phyloP scores from a whole-genome alignment of 1,140 invertebrate species.

The Thaumatotibia leucotreta region DNA sequence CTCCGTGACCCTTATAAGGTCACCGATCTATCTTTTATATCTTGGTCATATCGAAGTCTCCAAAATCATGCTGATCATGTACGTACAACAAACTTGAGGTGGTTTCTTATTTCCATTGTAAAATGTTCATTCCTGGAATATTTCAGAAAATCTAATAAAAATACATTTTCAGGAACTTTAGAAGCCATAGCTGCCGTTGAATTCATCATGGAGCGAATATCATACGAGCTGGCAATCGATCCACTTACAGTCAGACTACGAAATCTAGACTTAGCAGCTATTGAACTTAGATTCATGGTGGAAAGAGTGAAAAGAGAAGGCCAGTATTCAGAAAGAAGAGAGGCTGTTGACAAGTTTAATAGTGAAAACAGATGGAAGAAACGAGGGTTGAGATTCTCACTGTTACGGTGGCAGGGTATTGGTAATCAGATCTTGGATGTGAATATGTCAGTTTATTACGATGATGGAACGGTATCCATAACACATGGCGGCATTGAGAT shows the following conservation, averaged over 20 bases:
- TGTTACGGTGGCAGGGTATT: constrained; percentile 79
- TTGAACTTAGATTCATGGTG: constrained; percentile 43
- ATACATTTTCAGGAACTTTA: constrained; percentile 74
- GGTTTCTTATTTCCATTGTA: too few relatives aligned
- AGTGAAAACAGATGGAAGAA: constrained; percentile 86
- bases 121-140: too few relatives aligned
- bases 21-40: too few relatives aligned
- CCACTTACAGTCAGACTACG: constrained; percentile 81
- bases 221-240: constrained; percentile 81
- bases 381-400: constrained; percentile 82
- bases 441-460: constrained; percentile 82
- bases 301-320: constrained; percentile 70
- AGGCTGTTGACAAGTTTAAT: constrained; percentile 80
- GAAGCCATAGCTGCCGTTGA: constrained; percentile 85
- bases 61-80: too few relatives aligned
- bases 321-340: constrained; percentile 78
- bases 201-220: constrained; percentile 89
- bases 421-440: constrained; percentile 77
- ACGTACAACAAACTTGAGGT: too few relatives aligned
- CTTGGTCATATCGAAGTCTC: too few relatives aligned
- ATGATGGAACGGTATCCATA: constrained; percentile 86
- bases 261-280: constrained; percentile 78
- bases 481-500: constrained; percentile 88
- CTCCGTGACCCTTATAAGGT: too few relatives aligned
- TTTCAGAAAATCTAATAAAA: too few relatives aligned